Base-by-base conservation (phyloP, 2,888 invertebrate genomes). In the Drosophila greeni region DNA sequence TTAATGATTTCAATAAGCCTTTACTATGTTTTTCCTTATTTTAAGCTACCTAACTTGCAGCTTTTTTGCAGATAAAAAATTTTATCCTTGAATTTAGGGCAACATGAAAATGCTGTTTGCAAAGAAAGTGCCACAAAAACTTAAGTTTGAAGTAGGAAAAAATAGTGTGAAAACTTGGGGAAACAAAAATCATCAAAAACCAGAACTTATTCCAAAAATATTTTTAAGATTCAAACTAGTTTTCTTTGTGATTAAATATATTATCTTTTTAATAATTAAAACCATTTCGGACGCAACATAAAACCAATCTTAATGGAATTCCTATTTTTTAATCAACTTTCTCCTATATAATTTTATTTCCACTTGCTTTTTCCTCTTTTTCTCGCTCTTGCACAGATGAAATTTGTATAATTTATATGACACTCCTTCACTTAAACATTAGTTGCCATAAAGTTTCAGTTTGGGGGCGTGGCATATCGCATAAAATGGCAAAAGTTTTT, bases 401-500 rank as follows among this genome's bases (percentile, higher is more conserved):
- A 52, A 29, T 39, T 29, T 24, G 7, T n/a, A 6, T 12, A 14
- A 40, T 52, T 29, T 39, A 26, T 52, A 18, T 23, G 40, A 5
- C 33, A 11, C 11, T n/a, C 2, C n/a, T 14, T 24, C 18, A 20
- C 11, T 16, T 33, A 34, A 61, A 29, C 26, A 40, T 18, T 42
- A 49, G n/a, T 49, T 43, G 42, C 29, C 24, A 57, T 40, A 40
- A 55, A 57, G 23, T 40, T 40, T 6, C 65, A 36, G 29, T 20
- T 36, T n/a, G 49, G 18, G 34, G 62, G 66, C 33, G 66, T 52
- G 40, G 40, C 67, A 65, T 18, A 34, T 47, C 54, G 23, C 47
- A 33, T 65, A 55, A 48, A 67, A 40, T 67, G 18, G 23, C 2
- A 16, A 48, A 54, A 57, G 34, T 68, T 64, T 53, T 62, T 48